phyloP scores from a whole-genome alignment of 1,140 invertebrate genomes.

The Stratiolaelaps scimitus region DNA sequence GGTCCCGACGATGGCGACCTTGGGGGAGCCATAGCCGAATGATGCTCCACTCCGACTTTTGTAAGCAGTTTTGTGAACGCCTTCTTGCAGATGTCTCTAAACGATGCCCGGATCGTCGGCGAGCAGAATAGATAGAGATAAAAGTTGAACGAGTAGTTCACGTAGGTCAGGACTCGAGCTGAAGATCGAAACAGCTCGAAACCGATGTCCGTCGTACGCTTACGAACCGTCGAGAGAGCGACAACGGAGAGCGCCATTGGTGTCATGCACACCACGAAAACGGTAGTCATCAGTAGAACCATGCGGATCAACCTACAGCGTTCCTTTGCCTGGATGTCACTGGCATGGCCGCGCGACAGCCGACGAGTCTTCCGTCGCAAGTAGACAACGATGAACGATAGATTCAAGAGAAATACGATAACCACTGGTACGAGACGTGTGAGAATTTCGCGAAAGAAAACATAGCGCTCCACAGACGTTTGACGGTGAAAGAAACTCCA shows the following conservation, averaged over 20 bases:
- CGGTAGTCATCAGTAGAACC: not conserved
- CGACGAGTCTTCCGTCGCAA: not conserved
- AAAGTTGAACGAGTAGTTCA: not conserved
- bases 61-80: no score
- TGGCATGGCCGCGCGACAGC: not conserved
- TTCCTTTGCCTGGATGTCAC: not conserved
- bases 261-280: slow-evolving; percentile 2
- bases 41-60: no score
- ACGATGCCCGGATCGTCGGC: not conserved
- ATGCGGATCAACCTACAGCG: not conserved
- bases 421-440: not conserved
- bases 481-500: not conserved
- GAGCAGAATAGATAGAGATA: slow-evolving; percentile 7
- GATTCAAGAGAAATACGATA: not conserved
- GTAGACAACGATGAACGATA: not conserved
- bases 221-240: not conserved
- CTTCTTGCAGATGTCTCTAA: no score
- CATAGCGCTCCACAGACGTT: not conserved
- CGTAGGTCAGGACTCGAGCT: not conserved
- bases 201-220: slow-evolving; percentile 8
- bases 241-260: not conserved
- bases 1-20: no score
- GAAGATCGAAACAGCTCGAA: not conserved
- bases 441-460: not conserved
- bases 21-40: no score